Conservation (phyloP, 2,113 vertebrate species). For the Capreolus pygargus region DNA sequence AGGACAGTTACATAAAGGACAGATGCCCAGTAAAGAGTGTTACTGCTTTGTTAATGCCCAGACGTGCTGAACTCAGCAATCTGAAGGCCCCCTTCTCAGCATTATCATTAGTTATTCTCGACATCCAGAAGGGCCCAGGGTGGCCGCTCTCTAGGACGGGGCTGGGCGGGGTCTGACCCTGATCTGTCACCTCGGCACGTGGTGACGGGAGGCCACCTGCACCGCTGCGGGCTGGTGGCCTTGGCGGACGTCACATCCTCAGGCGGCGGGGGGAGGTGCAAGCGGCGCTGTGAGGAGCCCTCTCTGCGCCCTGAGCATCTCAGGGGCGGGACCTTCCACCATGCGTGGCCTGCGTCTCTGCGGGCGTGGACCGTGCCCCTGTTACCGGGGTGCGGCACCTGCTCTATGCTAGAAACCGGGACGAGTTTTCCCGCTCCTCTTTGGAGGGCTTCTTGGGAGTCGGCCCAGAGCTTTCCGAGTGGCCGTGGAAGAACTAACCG, state of each 20-base stretch:
- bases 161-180: neutral
- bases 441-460: neutral
- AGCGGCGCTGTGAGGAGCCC: neutral
- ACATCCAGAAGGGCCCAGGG: neutral
- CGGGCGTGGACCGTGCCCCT: neutral
- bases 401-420: neutral
- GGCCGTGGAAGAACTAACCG: neutral
- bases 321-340: neutral
- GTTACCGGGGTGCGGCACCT: accelerated
- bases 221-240: neutral
- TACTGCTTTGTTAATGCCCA: neutral
- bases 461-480: neutral
- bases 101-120: accelerated
- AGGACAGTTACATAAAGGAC: neutral
- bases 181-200: accelerated
- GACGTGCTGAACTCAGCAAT: neutral
- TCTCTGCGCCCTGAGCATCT: accelerated
- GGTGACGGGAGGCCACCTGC: accelerated
- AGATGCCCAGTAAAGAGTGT: neutral
- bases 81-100: neutral
- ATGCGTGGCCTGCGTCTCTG: neutral
- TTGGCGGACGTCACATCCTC: neutral
- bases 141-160: neutral
- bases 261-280: neutral
- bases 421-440: neutral